phyloP scores from a whole-genome alignment of 2,888 invertebrate species.

The Erebia ligea region DNA sequence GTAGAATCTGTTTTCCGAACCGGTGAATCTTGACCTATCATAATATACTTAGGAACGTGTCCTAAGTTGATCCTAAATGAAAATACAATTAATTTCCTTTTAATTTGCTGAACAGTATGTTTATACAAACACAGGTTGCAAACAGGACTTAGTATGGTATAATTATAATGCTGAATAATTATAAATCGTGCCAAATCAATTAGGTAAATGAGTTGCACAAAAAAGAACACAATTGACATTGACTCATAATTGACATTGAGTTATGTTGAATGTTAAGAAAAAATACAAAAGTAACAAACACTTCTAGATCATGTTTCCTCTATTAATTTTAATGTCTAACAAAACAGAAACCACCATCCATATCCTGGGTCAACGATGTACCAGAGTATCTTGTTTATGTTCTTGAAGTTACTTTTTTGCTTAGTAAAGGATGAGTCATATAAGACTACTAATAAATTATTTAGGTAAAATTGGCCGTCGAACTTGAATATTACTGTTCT shows the following conservation, averaged over 20 bases:
- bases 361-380: neutral
- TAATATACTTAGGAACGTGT: too few species aligned
- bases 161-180: neutral
- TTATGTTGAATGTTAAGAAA: constrained; percentile 20
- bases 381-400: neutral
- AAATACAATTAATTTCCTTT: too few species aligned
- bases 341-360: constrained; percentile 1
- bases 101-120: too few species aligned
- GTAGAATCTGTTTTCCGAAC: too few species aligned
- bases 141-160: too few species aligned
- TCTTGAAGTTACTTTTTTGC: neutral
- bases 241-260: constrained; percentile 19
- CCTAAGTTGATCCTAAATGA: too few species aligned
- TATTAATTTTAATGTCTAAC: constrained; percentile 10
- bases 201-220: constrained; percentile 13
- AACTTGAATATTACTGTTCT: too few species aligned
- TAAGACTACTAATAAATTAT: too few species aligned
- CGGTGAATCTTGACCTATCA: too few species aligned
- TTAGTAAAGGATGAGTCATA: neutral
- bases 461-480: too few species aligned
- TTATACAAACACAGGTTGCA: neutral
- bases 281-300: constrained; percentile 13
- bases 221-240: neutral
- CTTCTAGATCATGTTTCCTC: constrained; percentile 15
- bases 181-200: constrained; percentile 14